Percentiles rank a stretch among this genome's conserved stretches.
Evolutionary conservation across 2,888 invertebrate species (phyloP).

Genomic region (Blera fallax): DNA sequence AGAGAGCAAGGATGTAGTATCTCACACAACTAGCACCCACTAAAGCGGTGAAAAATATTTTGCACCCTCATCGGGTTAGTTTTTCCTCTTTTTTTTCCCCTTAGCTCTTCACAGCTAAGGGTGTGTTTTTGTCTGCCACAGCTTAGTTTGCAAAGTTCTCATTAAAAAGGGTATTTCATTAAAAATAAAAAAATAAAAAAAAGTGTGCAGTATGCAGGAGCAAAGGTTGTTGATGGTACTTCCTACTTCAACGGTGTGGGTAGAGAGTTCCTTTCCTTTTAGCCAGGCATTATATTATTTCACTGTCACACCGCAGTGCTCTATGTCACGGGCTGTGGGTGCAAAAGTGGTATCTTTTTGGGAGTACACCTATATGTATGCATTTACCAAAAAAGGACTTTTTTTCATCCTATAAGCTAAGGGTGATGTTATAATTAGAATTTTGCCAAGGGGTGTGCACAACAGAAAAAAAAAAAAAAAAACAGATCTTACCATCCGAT

Average conservation of each 20-base stretch:
- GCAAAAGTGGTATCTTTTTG: constrained; percentile 50
- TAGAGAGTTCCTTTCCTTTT: constrained; percentile 30
- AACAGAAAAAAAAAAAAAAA: constrained; percentile 13
- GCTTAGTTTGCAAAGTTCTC: constrained; percentile 65
- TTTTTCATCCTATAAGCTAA: constrained; percentile 12
- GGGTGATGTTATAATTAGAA: constrained; percentile 71
- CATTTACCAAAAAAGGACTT: not conserved
- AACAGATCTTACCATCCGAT: constrained; percentile 44
- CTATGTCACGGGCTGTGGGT: constrained; percentile 29
- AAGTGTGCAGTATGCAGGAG: constrained; percentile 13
- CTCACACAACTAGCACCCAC: constrained; percentile 58
- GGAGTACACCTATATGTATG: too few species aligned
- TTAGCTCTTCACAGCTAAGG: not conserved
- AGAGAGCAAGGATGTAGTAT: constrained; percentile 35
- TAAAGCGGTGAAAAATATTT: constrained; percentile 59
- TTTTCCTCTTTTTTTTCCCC: not conserved
- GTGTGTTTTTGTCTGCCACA: constrained; percentile 26
- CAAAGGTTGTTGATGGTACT: constrained; percentile 9
- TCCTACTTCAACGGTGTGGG: constrained; percentile 39
- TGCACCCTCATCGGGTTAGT: constrained; percentile 48
- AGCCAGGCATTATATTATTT: constrained; percentile 68
- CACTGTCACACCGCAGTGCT: constrained; percentile 62
- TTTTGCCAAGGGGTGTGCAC: constrained; percentile 38
- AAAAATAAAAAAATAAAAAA: not conserved
- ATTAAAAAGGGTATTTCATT: constrained; percentile 54